A percentile compares a stretch with the other conserved stretches of the same genome.
Conservation (phyloP, 2,797 vertebrate genomes). For the Galago senegalensis region DNA sequence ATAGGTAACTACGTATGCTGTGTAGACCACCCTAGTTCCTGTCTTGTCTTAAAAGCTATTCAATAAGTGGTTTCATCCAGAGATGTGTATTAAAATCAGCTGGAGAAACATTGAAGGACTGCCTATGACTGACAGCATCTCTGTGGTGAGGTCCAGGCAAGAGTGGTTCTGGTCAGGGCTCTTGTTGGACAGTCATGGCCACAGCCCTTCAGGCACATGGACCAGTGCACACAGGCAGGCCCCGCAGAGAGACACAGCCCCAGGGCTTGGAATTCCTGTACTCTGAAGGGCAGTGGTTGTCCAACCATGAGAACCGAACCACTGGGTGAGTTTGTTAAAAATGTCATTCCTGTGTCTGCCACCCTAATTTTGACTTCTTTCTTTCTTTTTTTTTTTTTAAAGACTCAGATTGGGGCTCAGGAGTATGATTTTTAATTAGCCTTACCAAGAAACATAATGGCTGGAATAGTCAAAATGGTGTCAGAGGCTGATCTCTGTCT, state of each 20-base stretch:
- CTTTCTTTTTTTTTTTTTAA: not conserved
- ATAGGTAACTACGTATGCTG: not conserved
- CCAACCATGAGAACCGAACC: not conserved
- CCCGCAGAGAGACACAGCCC: rapidly evolving
- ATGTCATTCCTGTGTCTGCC: not conserved
- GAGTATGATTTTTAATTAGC: constrained; percentile 9
- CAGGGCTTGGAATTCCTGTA: rapidly evolving
- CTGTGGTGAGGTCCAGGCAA: not conserved
- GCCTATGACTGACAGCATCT: not conserved
- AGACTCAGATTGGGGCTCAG: not conserved
- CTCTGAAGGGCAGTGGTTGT: not conserved
- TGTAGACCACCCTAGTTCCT: not conserved
- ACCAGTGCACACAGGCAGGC: not conserved
- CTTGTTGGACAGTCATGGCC: not conserved
- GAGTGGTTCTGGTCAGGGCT: not conserved
- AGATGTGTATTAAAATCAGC: not conserved
- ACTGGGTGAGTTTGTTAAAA: not conserved
- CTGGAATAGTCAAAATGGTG: not conserved
- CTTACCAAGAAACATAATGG: not conserved
- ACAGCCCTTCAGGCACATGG: too few relatives aligned
- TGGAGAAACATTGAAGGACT: not conserved
- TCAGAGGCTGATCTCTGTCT: not conserved
- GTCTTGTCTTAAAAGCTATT: constrained; percentile 1
- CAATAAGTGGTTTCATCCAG: not conserved
- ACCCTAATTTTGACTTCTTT: not conserved